Evolutionary conservation across 2,797 vertebrate species (phyloP).

Genomic region (Thunnus albacares): DNA sequence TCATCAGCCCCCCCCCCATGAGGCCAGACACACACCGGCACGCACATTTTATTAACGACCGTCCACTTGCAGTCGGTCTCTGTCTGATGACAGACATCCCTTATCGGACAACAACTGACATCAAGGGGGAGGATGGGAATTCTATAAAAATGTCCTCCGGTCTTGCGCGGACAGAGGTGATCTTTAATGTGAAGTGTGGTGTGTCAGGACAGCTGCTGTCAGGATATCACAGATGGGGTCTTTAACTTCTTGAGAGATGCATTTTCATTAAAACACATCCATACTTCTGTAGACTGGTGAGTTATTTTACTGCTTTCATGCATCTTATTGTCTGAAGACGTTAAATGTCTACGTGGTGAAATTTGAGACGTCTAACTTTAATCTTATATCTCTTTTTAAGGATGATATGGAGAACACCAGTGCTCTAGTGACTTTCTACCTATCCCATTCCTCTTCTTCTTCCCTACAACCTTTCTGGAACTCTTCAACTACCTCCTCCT

Average conservation of each 20-base stretch:
- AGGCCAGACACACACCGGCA: slow-evolving; percentile 15
- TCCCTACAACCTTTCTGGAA: slow-evolving; percentile 8
- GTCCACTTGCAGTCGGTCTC: not conserved
- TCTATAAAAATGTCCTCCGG: slow-evolving; percentile 47
- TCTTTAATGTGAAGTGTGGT: not conserved
- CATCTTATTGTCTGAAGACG: not conserved
- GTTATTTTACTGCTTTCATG: slow-evolving; percentile 23
- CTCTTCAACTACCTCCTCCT: not conserved
- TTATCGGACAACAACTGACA: slow-evolving; percentile 38
- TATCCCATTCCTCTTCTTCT: not conserved
- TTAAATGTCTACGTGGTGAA: too few relatives aligned
- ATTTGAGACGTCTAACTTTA: not conserved
- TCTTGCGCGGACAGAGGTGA: not conserved
- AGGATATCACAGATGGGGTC: not conserved
- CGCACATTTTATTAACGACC: slow-evolving; percentile 51
- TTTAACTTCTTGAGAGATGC: not conserved
- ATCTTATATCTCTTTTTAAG: slow-evolving; percentile 24
- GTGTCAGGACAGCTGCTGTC: not conserved
- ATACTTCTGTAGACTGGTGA: slow-evolving; percentile 13
- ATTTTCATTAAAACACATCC: not conserved
- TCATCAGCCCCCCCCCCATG: slow-evolving; percentile 19
- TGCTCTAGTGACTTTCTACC: not conserved
- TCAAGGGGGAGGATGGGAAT: slow-evolving; percentile 15
- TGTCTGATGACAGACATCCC: slow-evolving; percentile 45
- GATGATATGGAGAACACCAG: slow-evolving; percentile 50